phyloP scores from a whole-genome alignment of 2,797 vertebrate genomes.

The Poecilia wingei region DNA sequence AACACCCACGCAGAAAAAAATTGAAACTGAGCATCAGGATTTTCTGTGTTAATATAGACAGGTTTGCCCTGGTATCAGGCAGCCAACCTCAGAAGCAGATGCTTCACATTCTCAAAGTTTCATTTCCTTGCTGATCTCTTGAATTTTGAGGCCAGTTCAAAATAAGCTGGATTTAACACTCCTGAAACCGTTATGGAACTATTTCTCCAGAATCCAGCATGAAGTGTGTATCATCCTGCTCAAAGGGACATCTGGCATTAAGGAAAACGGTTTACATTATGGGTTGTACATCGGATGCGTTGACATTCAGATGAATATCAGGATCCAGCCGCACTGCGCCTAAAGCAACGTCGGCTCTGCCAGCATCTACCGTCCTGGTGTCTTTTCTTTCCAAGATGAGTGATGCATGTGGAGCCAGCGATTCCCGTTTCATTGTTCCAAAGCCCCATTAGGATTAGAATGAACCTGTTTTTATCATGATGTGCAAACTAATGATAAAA shows the following conservation, averaged over 20 bases:
- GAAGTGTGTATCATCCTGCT: not conserved
- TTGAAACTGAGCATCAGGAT: too few relatives aligned
- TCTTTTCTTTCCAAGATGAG: not conserved
- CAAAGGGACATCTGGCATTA: not conserved
- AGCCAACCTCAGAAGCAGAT: not conserved
- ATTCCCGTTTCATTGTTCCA: not conserved
- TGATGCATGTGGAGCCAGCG: not conserved
- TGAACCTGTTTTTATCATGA: not conserved
- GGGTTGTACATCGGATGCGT: not conserved
- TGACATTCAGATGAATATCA: not conserved
- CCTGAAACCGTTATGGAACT: not conserved
- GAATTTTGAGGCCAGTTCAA: not conserved
- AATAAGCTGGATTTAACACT: not conserved
- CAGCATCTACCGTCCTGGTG: not conserved
- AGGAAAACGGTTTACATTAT: not conserved
- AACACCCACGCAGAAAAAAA: too few relatives aligned
- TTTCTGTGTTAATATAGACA: too few relatives aligned
- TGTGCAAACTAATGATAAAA: not conserved
- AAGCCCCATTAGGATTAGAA: not conserved
- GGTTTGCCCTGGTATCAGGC: not conserved
- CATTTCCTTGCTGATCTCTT: not conserved
- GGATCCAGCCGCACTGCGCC: slow-evolving; percentile 3
- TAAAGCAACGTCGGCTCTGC: not conserved
- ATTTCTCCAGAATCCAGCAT: not conserved
- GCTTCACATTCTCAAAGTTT: not conserved